Conservation (phyloP, 1,140 invertebrate genomes). For the Zaprionus kolodkinae region DNA sequence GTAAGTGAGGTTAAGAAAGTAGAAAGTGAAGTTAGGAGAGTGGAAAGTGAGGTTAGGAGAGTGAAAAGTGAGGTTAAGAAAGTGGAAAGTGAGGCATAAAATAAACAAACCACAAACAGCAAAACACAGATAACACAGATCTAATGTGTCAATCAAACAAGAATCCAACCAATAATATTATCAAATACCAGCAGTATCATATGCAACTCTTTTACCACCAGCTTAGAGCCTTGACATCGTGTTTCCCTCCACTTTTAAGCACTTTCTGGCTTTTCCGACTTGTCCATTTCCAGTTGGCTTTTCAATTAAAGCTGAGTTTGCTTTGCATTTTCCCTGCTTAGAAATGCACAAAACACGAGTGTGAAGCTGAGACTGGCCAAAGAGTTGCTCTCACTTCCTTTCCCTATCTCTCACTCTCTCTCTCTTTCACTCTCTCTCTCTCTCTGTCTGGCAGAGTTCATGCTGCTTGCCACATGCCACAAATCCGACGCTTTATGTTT, state of each 20-base stretch:
- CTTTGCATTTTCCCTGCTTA: constrained; percentile 51
- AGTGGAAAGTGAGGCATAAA: too few species aligned
- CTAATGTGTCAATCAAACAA: too few species aligned
- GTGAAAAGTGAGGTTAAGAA: too few species aligned
- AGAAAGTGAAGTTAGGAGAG: too few species aligned
- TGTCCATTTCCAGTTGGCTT: neutral
- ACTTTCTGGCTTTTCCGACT: neutral
- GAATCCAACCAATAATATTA: neutral
- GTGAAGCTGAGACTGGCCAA: neutral
- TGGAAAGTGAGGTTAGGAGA: too few species aligned
- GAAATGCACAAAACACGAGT: constrained; percentile 54
- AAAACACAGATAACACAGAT: too few species aligned
- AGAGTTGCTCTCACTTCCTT: neutral
- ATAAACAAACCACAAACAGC: too few species aligned
- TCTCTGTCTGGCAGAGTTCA: neutral
- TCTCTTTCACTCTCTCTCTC: too few species aligned
- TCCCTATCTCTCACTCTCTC: too few species aligned
- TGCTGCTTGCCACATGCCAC: constrained; percentile 38
- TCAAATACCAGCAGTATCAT: neutral
- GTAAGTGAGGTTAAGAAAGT: too few species aligned
- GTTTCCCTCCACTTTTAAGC: neutral
- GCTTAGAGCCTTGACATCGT: neutral
- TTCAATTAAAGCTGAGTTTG: constrained; percentile 24
- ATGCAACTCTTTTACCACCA: neutral
- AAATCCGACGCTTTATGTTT: constrained; percentile 79